phyloP scores from a whole-genome alignment of 2,888 invertebrate species.

The Aspidiotus destructor region DNA sequence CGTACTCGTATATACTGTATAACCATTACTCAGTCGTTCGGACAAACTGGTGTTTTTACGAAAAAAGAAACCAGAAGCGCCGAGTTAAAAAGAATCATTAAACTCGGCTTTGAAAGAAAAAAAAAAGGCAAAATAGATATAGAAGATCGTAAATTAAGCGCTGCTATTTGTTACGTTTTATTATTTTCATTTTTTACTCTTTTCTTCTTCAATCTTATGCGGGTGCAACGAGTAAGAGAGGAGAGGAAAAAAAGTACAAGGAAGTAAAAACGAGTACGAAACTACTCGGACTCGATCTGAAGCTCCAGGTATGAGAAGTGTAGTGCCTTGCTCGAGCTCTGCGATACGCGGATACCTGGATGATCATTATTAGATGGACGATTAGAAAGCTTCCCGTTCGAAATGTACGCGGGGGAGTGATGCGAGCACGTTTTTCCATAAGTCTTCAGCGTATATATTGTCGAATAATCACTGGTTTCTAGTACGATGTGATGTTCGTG shows the following conservation, averaged over 20 bases:
- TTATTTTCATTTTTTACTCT: neutral
- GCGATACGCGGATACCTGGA: neutral
- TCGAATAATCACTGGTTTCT: constrained; percentile 29
- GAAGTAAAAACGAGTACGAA: neutral
- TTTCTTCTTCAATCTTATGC: constrained; percentile 9
- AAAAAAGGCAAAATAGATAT: too few relatives aligned
- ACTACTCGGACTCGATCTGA: neutral
- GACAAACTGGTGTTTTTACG: constrained; percentile 5
- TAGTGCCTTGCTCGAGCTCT: too few relatives aligned
- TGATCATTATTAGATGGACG: constrained; percentile 26
- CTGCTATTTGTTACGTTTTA: constrained; percentile 8
- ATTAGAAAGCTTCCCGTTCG: constrained; percentile 27
- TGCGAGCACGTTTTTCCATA: constrained; percentile 26
- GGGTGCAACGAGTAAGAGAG: constrained; percentile 16
- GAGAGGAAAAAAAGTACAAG: neutral
- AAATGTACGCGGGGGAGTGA: constrained; percentile 16
- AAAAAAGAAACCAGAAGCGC: too few relatives aligned
- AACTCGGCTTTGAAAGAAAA: too few relatives aligned
- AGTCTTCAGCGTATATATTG: constrained; percentile 25
- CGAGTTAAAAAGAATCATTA: too few relatives aligned
- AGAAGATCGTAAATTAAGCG: neutral
- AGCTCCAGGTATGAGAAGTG: neutral
- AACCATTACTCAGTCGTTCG: constrained; percentile 9
- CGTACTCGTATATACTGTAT: neutral
- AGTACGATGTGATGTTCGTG: constrained; percentile 10